Evolutionary conservation across 1,140 invertebrate genomes (phyloP), one percentile per base, ranked within the genome.

Genomic region (Dendrolimus kikuchii): DNA sequence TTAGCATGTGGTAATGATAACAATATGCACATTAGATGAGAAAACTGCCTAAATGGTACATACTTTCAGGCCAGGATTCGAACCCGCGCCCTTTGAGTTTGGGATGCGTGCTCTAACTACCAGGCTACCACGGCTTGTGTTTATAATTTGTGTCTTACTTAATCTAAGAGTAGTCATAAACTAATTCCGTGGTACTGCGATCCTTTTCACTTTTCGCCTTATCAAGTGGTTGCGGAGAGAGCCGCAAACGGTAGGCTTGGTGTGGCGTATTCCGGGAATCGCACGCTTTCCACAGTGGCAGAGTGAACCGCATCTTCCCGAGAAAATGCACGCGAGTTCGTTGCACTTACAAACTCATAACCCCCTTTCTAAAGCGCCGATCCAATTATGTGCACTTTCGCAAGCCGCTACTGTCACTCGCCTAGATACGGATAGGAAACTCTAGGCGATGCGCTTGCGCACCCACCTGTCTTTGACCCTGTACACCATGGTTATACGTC

Each of bases 341-440:
- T 77, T 83, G 82, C 80, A 82, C 82, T 82, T 74, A 80, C 82
- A 81, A 86, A 86, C 82, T 86, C 82, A 81, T 86, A 86, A 86
- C 81, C 82, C 82, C 79, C 82, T 86, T 84, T 84, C 82, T 82
- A 82, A 86, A 85, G 82, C 79, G 71, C 74, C 81, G 82, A 86
- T 86, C 79, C 82, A 86, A 86, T 86, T 86, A 86, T 83, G 78
- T 83, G 82, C 80, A 86, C 82, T 86, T 86, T 86, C 82, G 82
- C 80, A 81, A 84, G 77, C 72, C 64, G 77, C 79, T 81, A 81
- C 82, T 83, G 81, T 85, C 80, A 77, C 78, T 82, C 74, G 82
- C 82, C 82, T 86, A 83, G 82, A 83, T 86, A 83, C 80, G 68
- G 69, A 83, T 85, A 83, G 80, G 78, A 79, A 81, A 83, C 78